Conservation (phyloP, 2,797 vertebrate genomes). For the Micromesistius poutassou region DNA sequence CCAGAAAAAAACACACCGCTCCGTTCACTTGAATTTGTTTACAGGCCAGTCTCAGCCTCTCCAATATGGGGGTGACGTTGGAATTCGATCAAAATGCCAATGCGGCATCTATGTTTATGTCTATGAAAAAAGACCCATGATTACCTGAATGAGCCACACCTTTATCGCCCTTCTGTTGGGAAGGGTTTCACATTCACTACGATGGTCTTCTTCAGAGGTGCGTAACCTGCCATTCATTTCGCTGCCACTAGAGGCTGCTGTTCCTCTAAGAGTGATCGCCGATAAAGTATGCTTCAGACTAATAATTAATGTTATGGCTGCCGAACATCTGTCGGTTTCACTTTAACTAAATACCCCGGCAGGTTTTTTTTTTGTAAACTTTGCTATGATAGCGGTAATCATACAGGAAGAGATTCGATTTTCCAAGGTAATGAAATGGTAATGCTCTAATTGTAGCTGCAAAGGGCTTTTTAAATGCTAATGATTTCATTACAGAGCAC, state of each 20-base stretch:
- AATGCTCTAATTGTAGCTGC: slow-evolving; percentile 45
- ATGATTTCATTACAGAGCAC: slow-evolving; percentile 47
- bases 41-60: no score
- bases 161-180: not conserved
- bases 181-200: not conserved
- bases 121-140: not conserved
- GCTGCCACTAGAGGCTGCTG: not conserved
- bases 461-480: slow-evolving; percentile 49
- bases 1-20: no score
- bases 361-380: slow-evolving; percentile 42
- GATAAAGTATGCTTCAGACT: not conserved
- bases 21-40: no score
- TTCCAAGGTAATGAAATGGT: slow-evolving; percentile 53
- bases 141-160: not conserved
- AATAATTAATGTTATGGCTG: not conserved
- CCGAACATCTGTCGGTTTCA: slow-evolving; percentile 9
- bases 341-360: slow-evolving; percentile 31
- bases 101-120: no score
- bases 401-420: slow-evolving; percentile 46
- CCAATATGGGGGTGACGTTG: no score
- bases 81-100: no score
- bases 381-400: slow-evolving; percentile 49
- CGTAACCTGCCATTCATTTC: not conserved
- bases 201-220: not conserved
- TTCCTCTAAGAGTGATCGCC: not conserved